Evolutionary conservation across 30 jellyfish, hydroid and myxozoan genomes (phyloP), one percentile per base, ranked within the genome.

Genomic region (Hydractinia echinata): DNA sequence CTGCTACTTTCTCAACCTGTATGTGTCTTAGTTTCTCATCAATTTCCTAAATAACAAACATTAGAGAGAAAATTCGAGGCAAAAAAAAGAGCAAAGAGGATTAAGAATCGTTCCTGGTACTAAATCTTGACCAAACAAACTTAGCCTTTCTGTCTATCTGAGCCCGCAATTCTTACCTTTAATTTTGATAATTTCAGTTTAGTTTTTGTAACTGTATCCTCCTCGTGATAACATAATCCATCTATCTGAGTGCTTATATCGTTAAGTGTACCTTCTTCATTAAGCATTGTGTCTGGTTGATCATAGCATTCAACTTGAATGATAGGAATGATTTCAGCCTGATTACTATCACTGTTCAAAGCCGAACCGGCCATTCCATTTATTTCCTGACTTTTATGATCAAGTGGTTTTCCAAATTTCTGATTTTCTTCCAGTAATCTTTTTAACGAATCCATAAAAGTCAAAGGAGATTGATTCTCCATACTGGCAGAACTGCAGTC

Each of bases 281-380:
- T 51, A 13, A 6, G 51, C 1, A 6, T n/a, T n/a, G 8, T 51
- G 7, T 64, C 74, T 6, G 74, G 74, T n/a, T 13, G 19, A 64
- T 64, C 74, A 64, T n/a, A 64, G 51, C 19, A 6, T 4, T 64
- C 74, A 44, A 64, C 74, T 64, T 64, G 51, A 64, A 64, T 64
- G 18, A 51, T 64, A n/a, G 74, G 74, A n/a, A 64, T 64, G 74
- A 64, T 13, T n/a, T 64, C 39, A 13, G 0, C 6, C 19, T 64
- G 74, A 64, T 7, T 64, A 64, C 0, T 2, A 64, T 64, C 18
- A n/a, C 19, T 64, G 4, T 51, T 51, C 16, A 11, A 16, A 30
- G 2, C 44, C 1, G 44, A 2, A 30, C 44, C 44, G 44, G 44
- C 44, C 44, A 30, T 30, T 30, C 2, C 44, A 58, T 58, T 58